Percentiles rank a stretch among this genome's conserved stretches.
Evolutionary conservation across 2,797 vertebrate genomes (phyloP).

Genomic region (Pitangus sulphuratus): DNA sequence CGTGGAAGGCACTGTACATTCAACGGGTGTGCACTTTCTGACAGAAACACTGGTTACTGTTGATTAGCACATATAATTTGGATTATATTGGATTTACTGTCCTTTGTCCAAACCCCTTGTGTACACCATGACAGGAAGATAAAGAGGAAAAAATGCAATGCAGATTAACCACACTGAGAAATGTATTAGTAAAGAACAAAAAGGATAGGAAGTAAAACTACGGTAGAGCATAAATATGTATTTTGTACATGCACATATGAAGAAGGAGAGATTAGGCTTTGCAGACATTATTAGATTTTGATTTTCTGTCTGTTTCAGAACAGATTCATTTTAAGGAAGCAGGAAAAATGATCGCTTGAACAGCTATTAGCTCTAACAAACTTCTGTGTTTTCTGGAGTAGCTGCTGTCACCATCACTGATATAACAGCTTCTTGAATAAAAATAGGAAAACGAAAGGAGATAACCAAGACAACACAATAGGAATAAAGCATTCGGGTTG

Average conservation of each 20-base stretch:
- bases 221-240: neutral
- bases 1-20: neutral
- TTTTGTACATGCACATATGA: neutral
- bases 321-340: neutral
- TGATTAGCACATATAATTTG: neutral
- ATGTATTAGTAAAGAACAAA: neutral
- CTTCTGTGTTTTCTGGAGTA: neutral
- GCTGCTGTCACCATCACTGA: neutral
- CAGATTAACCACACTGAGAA: neutral
- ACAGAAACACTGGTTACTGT: neutral
- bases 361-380: neutral
- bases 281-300: neutral
- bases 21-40: neutral
- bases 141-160: neutral
- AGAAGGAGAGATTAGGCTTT: neutral
- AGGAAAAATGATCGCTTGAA: neutral
- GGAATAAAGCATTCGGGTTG: neutral
- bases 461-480: neutral
- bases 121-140: neutral
- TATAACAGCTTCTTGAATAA: neutral
- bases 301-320: neutral
- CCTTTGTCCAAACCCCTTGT: neutral
- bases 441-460: neutral
- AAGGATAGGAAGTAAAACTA: neutral
- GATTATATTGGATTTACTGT: neutral